Base-by-base conservation (phyloP, 2,113 vertebrate genomes). In the Phoenicopterus ruber region DNA sequence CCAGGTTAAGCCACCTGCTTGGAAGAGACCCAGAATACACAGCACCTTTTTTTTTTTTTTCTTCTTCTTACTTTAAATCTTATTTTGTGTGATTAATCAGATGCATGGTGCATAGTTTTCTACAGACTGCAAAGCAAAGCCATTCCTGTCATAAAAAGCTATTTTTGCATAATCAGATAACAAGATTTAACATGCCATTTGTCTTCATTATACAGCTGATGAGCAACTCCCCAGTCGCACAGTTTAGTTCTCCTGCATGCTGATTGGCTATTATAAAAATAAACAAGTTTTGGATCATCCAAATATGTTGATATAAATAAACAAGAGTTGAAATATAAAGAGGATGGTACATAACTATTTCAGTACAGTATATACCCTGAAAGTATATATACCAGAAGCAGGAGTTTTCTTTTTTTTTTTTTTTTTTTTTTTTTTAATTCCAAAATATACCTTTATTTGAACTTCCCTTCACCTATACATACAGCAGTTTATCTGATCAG, bases 151-250 rank as follows among this genome's bases (percentile, higher is more conserved):
- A 95, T 88, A 88, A 93, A 93, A 95, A 82, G 44, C 58, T 96
- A 54, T 32, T 96, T 93, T 69, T 90, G 38, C 67, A 90, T 95
- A 90, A 94, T 86, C 82, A 90, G 65, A 69, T 73, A 72, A 67
- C 36, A 59, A 84, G 70, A 88, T 86, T 92, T 89, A 82, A 72
- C 40, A n/a, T 54, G 47, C 15, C 55, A 94, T 97, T 97, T 84
- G 61, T 97, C 92, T 97, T 97, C 91, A 94, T 94, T 96, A 92
- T 42, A 58, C 62, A 93, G 69, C 86, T 93, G 74, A 93, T 40
- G 42, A 95, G 78, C 61, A 95, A 67, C 49, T 94, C 61, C 79
- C 28, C 4, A 62, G 59, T 24, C 86, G 76, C 66, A 79, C 21
- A 40, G 67, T 70, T 97, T 93, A 96, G 38, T 70, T 90, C 67